Evolutionary conservation across 2,113 vertebrate genomes (phyloP), one percentile per base, ranked within the genome.

Genomic region (Scophthalmus maximus): DNA sequence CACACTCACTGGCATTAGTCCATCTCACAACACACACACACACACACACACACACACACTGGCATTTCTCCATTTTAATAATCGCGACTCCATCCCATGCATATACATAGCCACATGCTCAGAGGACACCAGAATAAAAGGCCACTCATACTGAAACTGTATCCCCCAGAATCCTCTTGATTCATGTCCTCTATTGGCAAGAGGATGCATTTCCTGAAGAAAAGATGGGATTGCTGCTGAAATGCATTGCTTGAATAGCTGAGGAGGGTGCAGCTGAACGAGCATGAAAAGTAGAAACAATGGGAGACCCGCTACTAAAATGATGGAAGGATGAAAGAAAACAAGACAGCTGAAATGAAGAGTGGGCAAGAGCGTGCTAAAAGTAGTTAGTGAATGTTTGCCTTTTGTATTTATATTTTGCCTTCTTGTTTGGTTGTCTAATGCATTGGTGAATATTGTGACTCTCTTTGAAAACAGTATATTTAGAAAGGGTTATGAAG

Each of bases 1-100:
- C 63, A 82, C 69, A 78, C 58, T 71, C 20, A 30, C 38, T 84
- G 88, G 76, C 79, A 61, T 76, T 52, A 27, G 17, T 82, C 78
- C 83, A 80, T 53, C 51, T 76, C 30, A 15, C 20, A n/a, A 36
- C 36, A 38, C 36, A 38, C 36, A 38, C 36, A 14, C 34, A 36
- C 34, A 36, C 34, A 36, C 34, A 36, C 34, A 36, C 34, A 50
- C 12, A 44, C 18, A 47, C 14, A 52, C 53, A 14, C 58, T 69
- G 68, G 61, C 78, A 73, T 44, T 42, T 53, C 44, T 68, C 34
- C 55, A 78, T 81, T 67, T 65, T 57, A 53, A 60, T 46, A 58
- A 57, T 66, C 32, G 22, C 62, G 27, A 42, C 29, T 61, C 65
- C 40, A 20, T 63, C 30, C 59, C 66, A 25, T 76, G 60, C 52